Base-by-base conservation (phyloP, 2,797 vertebrate species). In the Erithacus rubecula region DNA sequence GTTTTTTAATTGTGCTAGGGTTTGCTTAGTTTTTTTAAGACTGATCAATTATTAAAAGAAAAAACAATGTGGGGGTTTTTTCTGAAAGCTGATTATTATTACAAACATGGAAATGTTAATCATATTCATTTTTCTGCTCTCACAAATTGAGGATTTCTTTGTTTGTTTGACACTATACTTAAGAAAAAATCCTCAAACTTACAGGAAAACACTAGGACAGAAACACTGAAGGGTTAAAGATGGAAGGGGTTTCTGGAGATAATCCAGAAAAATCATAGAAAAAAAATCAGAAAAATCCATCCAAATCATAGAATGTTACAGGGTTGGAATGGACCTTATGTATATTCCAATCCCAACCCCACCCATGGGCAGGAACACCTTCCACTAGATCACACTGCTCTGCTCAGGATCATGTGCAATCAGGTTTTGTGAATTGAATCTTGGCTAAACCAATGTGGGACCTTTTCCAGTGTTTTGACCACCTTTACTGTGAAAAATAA, bases 81-180 rank as follows among this genome's bases (percentile, higher is more conserved):
- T 12, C 37, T 64, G 27, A 76, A 51, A 51, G 59, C 10, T 80
- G 51, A 26, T 27, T 58, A 49, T 39, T 67, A 63, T 58, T 46
- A 59, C 36, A 71, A 91, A 22, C 49, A 83, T 15, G 14, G 13
- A 68, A 71, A 51, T 55, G 10, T 11, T 72, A 72, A 59, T 59
- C 2, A 32, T 5, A 4, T 71, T 83, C 1, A 34, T 72, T 89
- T 55, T 76, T 67, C 44, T 80, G 26, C 12, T 64, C 4, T 71
- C 30, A 59, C 6, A 63, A 51, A 44, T 7, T 36, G 21, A 4
- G 1, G 0, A 0, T 3, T 24, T 64, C 20, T 52, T 60, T 27
- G 29, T 82, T 65, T 26, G 7, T 52, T 59, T 78, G 49, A 68
- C 30, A 71, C 11, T 37, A 10, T 30, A 68, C 26, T 30, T 58